Percentiles rank a stretch among this genome's conserved stretches.
Evolutionary conservation across 2,113 vertebrate genomes (phyloP).

Genomic region (Panurus biarmicus): DNA sequence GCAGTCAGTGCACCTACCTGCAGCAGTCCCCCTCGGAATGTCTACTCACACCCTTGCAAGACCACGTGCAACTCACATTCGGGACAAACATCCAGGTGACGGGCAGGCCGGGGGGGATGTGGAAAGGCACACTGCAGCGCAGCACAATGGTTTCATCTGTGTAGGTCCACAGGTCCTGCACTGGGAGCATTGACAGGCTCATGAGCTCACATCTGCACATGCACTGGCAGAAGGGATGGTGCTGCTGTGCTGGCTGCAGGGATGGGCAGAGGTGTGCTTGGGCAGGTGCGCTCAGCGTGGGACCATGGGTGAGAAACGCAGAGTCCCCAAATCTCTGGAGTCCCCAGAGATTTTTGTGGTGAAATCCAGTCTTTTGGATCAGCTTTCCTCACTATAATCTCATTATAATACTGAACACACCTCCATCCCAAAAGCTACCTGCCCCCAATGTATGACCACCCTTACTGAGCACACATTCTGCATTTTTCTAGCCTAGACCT

Average conservation of each 20-base stretch:
- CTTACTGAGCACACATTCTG: background rate
- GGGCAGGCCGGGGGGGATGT: fast-evolving
- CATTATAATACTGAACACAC: background rate
- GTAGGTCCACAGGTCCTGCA: background rate
- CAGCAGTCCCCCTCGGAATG: background rate
- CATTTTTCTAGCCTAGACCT: background rate
- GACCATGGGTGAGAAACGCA: background rate
- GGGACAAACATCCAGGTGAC: constrained; percentile 14
- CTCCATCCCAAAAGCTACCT: background rate
- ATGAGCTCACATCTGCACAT: background rate
- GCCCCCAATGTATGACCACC: background rate
- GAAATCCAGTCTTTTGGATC: background rate
- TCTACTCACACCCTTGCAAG: fast-evolving
- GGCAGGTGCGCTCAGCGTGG: fast-evolving
- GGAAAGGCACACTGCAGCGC: background rate
- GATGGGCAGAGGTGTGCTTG: background rate
- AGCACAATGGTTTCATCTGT: background rate
- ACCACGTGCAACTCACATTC: background rate
- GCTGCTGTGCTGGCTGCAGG: background rate
- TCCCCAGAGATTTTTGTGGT: background rate
- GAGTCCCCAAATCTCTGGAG: too few relatives aligned
- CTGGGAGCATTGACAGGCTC: background rate
- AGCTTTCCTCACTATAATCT: background rate
- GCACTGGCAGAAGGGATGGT: background rate
- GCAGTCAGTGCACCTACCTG: too few relatives aligned